Evolutionary conservation across 2,888 invertebrate genomes (phyloP).

Genomic region (Spodoptera exigua): DNA sequence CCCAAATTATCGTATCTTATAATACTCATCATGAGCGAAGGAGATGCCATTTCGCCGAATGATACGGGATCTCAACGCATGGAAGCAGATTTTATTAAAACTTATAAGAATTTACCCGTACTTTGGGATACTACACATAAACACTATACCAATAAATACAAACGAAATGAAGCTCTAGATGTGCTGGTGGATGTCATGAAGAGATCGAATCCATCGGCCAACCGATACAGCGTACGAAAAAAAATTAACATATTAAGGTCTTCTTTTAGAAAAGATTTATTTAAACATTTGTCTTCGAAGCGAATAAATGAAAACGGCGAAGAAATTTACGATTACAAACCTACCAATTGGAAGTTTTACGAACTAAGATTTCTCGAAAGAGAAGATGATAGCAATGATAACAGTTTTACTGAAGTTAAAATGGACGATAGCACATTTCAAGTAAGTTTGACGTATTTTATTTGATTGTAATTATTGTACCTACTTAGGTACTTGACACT

Average conservation of each 20-base stretch:
- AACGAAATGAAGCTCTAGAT: constrained; percentile 59
- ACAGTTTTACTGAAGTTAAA: constrained; percentile 36
- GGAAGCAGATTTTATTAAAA: constrained; percentile 61
- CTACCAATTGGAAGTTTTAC: constrained; percentile 64
- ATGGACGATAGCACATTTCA: constrained; percentile 44
- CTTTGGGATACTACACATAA: constrained; percentile 64
- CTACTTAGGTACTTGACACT: no score
- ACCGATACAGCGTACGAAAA: constrained; percentile 57
- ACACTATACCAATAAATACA: constrained; percentile 64
- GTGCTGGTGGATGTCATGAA: constrained; percentile 56
- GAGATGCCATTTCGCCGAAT: not conserved
- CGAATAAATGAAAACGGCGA: constrained; percentile 58
- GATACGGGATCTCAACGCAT: constrained; percentile 36
- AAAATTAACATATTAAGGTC: constrained; percentile 70
- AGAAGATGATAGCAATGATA: constrained; percentile 26
- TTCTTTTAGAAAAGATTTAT: constrained; percentile 61
- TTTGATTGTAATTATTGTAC: no score
- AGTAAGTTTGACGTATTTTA: constrained; percentile 36
- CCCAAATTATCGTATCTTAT: no score
- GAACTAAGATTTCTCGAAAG: constrained; percentile 60
- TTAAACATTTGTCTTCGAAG: constrained; percentile 59
- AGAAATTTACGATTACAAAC: constrained; percentile 56
- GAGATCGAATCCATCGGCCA: constrained; percentile 57
- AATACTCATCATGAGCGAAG: constrained; percentile 40
- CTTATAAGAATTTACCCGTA: constrained; percentile 58